Conservation (phyloP, 2,888 invertebrate genomes). For the Junonia oenone region DNA sequence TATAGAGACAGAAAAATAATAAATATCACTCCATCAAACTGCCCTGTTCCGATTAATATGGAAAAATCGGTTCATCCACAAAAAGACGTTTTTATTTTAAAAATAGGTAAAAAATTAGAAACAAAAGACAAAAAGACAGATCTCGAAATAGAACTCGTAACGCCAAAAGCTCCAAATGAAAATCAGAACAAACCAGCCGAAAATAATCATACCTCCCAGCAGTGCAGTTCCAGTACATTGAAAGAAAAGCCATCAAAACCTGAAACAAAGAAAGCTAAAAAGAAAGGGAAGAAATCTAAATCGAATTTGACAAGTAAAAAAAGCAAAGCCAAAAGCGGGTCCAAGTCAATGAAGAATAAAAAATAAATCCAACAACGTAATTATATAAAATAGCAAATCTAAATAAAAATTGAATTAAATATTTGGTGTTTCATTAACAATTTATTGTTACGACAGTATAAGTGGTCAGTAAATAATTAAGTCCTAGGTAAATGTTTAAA, state of each 20-base stretch:
- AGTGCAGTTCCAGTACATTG: slow-evolving; percentile 45
- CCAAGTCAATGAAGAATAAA: slow-evolving; percentile 28
- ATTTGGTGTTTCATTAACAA: neutral
- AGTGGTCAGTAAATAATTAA: neutral
- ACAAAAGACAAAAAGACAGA: slow-evolving; percentile 69
- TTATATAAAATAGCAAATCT: too few relatives aligned
- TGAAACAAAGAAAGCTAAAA: slow-evolving; percentile 29
- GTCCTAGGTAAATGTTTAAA: neutral
- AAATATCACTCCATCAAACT: slow-evolving; percentile 64
- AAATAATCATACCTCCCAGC: slow-evolving; percentile 44
- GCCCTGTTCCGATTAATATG: slow-evolving; percentile 62
- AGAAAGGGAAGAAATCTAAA: slow-evolving; percentile 35
- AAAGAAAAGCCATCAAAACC: slow-evolving; percentile 29
- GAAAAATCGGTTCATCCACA: slow-evolving; percentile 54
- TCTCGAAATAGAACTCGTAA: slow-evolving; percentile 67
- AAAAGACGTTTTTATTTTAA: slow-evolving; percentile 69
- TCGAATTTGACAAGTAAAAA: slow-evolving; percentile 34
- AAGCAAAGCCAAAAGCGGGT: slow-evolving; percentile 32
- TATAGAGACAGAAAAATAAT: slow-evolving; percentile 47
- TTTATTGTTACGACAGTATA: neutral
- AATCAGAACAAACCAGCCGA: slow-evolving; percentile 34
- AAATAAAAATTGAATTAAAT: neutral
- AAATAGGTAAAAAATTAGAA: slow-evolving; percentile 70
- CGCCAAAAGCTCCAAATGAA: slow-evolving; percentile 52
- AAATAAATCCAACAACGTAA: slow-evolving; percentile 13